Percentiles rank a stretch among this genome's conserved stretches.
phyloP scores from a whole-genome alignment of 2,888 invertebrate species.

The Cotesia congregata region DNA sequence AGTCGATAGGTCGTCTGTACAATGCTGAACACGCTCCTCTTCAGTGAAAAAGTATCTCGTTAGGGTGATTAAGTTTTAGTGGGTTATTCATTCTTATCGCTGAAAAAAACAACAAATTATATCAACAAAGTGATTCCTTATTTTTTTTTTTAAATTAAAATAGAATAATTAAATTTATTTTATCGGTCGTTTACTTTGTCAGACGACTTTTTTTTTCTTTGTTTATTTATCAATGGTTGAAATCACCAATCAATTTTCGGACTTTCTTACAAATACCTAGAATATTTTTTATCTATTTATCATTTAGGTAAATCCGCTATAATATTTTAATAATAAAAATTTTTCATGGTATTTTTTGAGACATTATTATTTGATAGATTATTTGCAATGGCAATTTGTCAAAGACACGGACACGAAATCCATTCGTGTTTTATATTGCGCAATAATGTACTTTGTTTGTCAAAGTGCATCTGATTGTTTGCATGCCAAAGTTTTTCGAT shows the following conservation, averaged over 20 bases:
- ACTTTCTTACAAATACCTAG: neutral
- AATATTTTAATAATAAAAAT: neutral
- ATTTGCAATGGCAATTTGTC: neutral
- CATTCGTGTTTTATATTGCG: slow-evolving; percentile 7
- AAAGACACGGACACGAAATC: neutral
- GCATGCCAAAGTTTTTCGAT: slow-evolving; percentile 11
- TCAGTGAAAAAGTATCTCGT: neutral
- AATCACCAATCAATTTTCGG: neutral
- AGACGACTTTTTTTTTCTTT: neutral
- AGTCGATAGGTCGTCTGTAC: slow-evolving; percentile 59
- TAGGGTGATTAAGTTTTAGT: slow-evolving; percentile 1
- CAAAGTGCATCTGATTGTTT: neutral
- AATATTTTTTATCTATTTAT: neutral
- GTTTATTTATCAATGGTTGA: neutral
- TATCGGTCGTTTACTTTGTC: neutral
- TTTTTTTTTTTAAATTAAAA: neutral
- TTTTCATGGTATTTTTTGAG: too few relatives aligned
- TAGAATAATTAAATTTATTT: neutral
- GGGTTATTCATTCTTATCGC: neutral
- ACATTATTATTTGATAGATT: neutral
- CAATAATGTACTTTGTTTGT: slow-evolving; percentile 17
- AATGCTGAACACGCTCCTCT: slow-evolving; percentile 22
- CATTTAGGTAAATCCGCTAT: neutral
- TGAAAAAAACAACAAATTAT: neutral
- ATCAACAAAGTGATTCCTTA: neutral